Base-by-base conservation (phyloP, 2,797 vertebrate genomes). In the Manis pentadactyla region DNA sequence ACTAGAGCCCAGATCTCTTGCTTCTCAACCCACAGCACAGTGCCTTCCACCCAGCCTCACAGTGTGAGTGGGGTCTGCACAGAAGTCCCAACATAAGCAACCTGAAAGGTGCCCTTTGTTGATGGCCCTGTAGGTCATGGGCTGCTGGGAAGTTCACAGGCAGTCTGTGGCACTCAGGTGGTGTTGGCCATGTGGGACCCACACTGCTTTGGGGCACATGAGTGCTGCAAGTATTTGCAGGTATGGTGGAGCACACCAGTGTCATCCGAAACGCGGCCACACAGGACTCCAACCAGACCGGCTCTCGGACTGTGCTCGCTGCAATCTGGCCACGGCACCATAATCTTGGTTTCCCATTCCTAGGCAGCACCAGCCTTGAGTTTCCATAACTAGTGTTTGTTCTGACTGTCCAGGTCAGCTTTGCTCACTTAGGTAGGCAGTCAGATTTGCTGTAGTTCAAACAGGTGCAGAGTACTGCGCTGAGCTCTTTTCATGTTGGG, bases 281-380 rank as follows among this genome's bases (percentile, higher is more conserved):
- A 18, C 11, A 6, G 9, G 29, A 18, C 63, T 37, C 7, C 29
- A 3, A 53, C 63, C 57, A 34, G 7, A 14, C 1, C 13, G 46
- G 13, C 73, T 61, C 51, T 78, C 13, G 14, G 29, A 10, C 25
- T 19, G 34, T 77, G 1, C 90, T 27, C 75, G 25, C 23, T 39
- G 7, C 14, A 2, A 0, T n/a, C 46, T 17, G 4, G 4, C 64
- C 5, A 0, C 1, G 15, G n/a, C 39, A 8, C 18, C 17, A 1
- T 83, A 19, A 19, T 90, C 85, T 53, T n/a, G 51, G 21, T 12
- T 81, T 55, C 39, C 4, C 7, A 0, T 61, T 63, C 11, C 6
- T 18, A 8, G 7, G 59, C 42, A 69, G 25, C 61, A 1, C 19
- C 31, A 66, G n/a, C n/a, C n/a, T 95, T 4, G 39, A 51, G 17